These are phyloP conservation scores for Rana temporaria DNA, from an alignment of 2,113 vertebrate genomes.

Conservation along the genomic window DNA sequence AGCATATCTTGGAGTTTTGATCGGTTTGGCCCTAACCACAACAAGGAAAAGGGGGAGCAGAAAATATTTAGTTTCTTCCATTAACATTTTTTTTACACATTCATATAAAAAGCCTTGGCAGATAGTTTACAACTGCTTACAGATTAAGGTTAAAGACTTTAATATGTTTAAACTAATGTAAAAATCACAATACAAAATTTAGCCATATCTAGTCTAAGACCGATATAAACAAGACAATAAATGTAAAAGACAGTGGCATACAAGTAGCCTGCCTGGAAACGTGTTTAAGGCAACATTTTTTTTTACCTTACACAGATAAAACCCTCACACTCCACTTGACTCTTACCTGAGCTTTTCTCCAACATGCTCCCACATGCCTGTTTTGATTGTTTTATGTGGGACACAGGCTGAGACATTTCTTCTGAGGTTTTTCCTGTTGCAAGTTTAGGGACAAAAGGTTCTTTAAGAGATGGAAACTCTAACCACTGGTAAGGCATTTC, in stretches of 20 bases:
- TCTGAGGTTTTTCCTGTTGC: constrained; percentile 87
- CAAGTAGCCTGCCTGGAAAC: too few relatives aligned
- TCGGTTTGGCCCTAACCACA: constrained; percentile 88
- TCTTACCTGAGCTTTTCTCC: constrained; percentile 81
- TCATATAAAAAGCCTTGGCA: neutral
- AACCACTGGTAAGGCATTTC: constrained; percentile 78
- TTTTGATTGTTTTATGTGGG: constrained; percentile 88
- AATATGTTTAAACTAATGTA: neutral
- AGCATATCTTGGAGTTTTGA: constrained; percentile 99
- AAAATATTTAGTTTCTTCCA: neutral
- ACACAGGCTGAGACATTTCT: constrained; percentile 86
- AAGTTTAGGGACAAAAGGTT: constrained; percentile 75
- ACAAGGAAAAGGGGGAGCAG: constrained; percentile 57
- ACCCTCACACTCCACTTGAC: constrained; percentile 60
- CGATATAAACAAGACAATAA: too few relatives aligned
- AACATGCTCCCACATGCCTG: constrained; percentile 86
- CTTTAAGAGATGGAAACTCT: constrained; percentile 85
- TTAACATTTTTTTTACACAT: neutral
- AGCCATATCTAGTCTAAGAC: neutral
- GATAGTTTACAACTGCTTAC: neutral
- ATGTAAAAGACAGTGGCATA: too few relatives aligned
- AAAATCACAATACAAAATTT: neutral
- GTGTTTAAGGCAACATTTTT: neutral
- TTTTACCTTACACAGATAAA: constrained; percentile 22
- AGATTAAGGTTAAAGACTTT: neutral